Evolutionary conservation across 2,113 vertebrate species (phyloP), one percentile per base, ranked within the genome.

Genomic region (Gnathonemus echidnorhynchus): DNA sequence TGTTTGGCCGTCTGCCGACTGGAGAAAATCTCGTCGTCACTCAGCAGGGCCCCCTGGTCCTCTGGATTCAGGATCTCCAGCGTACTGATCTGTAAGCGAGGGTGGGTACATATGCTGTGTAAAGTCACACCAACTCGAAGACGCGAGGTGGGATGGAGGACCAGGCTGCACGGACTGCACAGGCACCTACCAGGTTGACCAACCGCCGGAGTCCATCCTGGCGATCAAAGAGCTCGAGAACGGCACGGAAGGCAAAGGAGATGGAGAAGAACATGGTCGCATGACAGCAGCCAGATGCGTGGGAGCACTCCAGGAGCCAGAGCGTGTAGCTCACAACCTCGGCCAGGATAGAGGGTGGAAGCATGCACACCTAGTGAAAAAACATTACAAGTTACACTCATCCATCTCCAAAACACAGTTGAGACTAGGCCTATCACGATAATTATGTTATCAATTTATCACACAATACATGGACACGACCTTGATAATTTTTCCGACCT

Each of bases 221-320:
- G 91, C 95, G 96, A 94, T 99, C 98, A 42, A 99, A 99, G 80
- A 99, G 97, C 91, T 99, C 98, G 91, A 99, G 95, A 39, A 99
- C 97, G 1, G 98, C 98, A 42, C 98, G 98, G 93, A 99, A 99
- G 56, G 98, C 98, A 93, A 99, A 99, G 92, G 97, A 99, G 93
- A 99, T 99, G 88, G 98, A 99, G 95, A 99, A 99, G 95, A 99
- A 99, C 98, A 99, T 99, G 92, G 98, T 99, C 89, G 98, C 98
- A 42, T 99, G 98, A 94, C 98, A 99, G 95, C 98, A 99, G 90
- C 98, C 98, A 0, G 98, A 99, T 13, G 98, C 98, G 0, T 99
- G 98, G 62, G 98, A 99, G 92, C 98, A 99, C 90, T 99, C 98
- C 96, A 99, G 96, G 89, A 99, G 95, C 98, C 98, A 99, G 86